Percentiles rank a stretch among this genome's conserved stretches.
Conservation (phyloP, 2,888 invertebrate genomes). For the Campoplex capitator region DNA sequence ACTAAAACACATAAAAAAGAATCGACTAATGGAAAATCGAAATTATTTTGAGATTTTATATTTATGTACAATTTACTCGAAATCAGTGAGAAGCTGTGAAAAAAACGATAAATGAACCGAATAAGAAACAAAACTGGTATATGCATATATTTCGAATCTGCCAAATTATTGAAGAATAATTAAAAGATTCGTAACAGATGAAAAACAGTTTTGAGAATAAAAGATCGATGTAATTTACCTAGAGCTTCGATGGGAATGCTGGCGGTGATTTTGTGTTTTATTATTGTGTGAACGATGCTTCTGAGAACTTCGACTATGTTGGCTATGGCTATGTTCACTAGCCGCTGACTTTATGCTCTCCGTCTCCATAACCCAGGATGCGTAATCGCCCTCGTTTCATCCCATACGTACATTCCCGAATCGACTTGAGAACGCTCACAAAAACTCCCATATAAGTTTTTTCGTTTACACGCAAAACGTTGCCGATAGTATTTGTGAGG, state of each 20-base stretch:
- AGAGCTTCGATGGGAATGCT: conserved; percentile 89
- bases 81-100: too few species aligned
- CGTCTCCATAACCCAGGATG: conserved; percentile 91
- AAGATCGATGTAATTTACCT: conserved; percentile 84
- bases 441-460: conserved; percentile 43
- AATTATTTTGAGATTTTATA: too few species aligned
- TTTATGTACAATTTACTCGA: too few species aligned
- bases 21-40: too few species aligned
- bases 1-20: too few species aligned
- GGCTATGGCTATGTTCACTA: conserved; percentile 92
- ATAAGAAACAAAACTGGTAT: too few species aligned
- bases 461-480: not conserved
- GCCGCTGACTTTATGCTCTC: conserved; percentile 95
- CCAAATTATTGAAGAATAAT: not conserved
- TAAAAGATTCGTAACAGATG: not conserved
- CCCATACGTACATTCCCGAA: conserved; percentile 82
- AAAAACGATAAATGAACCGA: too few species aligned
- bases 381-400: conserved; percentile 85
- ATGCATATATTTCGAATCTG: not conserved
- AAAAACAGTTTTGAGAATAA: not conserved
- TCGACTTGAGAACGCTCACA: conserved; percentile 65
- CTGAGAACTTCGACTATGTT: conserved; percentile 80
- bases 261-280: conserved; percentile 86
- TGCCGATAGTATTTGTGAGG: conserved; percentile 3
- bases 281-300: conserved; percentile 80